phyloP scores from a whole-genome alignment of 2,888 invertebrate genomes.

The Schizotus pectinicornis region DNA sequence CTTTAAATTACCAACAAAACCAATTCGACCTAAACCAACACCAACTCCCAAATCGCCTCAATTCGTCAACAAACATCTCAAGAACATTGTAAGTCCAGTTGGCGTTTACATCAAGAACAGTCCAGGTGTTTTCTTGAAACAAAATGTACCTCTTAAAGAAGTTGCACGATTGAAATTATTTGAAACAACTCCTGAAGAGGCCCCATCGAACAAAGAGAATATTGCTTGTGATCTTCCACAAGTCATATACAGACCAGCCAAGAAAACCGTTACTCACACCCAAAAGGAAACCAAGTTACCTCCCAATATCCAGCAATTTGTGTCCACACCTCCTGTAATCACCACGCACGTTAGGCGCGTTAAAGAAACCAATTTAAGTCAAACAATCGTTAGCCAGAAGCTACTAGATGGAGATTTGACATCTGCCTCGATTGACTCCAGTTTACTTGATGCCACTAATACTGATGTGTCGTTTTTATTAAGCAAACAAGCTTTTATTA shows the following conservation, averaged over 20 bases:
- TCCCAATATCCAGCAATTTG: constrained; percentile 6
- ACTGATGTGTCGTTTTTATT: constrained; percentile 11
- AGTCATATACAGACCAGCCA: constrained; percentile 14
- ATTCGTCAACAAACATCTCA: neutral
- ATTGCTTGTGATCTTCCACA: constrained; percentile 7
- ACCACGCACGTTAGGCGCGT: neutral
- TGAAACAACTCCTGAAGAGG: neutral
- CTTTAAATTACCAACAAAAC: constrained; percentile 22
- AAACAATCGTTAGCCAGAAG: neutral
- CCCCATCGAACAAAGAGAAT: neutral
- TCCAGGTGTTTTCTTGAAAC: constrained; percentile 15
- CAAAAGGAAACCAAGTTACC: constrained; percentile 7
- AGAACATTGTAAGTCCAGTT: constrained; percentile 18
- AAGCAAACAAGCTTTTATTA: constrained; percentile 21
- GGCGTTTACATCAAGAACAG: constrained; percentile 32
- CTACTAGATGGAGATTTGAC: constrained; percentile 16
- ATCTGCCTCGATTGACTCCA: neutral
- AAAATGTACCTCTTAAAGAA: constrained; percentile 16
- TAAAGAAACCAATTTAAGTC: neutral
- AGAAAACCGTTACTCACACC: constrained; percentile 2
- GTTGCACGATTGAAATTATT: neutral
- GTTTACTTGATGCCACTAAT: neutral
- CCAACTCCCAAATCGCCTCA: constrained; percentile 1
- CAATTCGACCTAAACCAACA: constrained; percentile 4
- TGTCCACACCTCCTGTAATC: constrained; percentile 3